Evolutionary conservation across 2,888 invertebrate species (phyloP).

Genomic region (Calameuta filiformis): DNA sequence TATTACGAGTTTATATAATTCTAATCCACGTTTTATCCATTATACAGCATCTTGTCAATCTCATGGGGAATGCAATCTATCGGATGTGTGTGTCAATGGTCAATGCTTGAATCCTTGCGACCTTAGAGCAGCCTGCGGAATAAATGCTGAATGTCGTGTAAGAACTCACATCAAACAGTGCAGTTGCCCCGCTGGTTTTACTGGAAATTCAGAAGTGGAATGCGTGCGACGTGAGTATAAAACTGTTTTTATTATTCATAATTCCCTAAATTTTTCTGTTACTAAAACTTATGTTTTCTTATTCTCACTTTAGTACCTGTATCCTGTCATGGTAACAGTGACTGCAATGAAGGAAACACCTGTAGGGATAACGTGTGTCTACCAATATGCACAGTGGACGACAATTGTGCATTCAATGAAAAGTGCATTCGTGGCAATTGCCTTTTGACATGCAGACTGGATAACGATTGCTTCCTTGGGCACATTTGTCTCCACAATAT

Average conservation of each 20-base stretch:
- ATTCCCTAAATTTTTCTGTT: background rate
- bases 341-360: conserved; percentile 78
- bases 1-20: background rate
- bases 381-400: conserved; percentile 80
- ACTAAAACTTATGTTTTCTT: background rate
- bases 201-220: conserved; percentile 85
- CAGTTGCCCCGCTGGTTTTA: conserved; percentile 85
- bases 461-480: conserved; percentile 92
- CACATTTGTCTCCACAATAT: conserved; percentile 89
- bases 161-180: conserved; percentile 82
- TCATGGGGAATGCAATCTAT: conserved; percentile 81
- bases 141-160: conserved; percentile 83
- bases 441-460: conserved; percentile 88
- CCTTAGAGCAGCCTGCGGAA: conserved; percentile 81
- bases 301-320: conserved; percentile 74
- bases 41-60: conserved; percentile 79
- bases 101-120: conserved; percentile 86
- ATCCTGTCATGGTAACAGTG: conserved; percentile 76
- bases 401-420: conserved; percentile 89
- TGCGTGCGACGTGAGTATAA: conserved; percentile 81
- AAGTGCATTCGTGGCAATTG: conserved; percentile 86
- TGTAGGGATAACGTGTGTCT: conserved; percentile 88
- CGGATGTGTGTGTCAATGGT: conserved; percentile 84
- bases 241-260: conserved; percentile 8
- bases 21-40: conserved; percentile 17